Evolutionary conservation across 2,888 invertebrate species (phyloP).

Genomic region (Papilio elwesi): DNA sequence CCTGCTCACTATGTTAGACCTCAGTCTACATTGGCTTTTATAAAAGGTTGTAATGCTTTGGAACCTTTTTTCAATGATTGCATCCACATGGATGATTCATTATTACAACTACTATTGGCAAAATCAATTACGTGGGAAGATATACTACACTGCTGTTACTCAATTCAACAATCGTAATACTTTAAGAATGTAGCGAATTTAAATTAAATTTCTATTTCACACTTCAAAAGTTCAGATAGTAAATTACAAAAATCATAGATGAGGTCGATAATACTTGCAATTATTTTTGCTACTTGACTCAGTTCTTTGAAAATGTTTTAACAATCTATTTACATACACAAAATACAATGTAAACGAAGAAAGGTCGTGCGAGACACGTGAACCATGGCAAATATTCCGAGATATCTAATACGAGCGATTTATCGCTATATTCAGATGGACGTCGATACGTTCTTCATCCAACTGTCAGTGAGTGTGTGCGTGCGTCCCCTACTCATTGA

Average conservation of each 20-base stretch:
- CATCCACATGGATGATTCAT: slow-evolving; percentile 44
- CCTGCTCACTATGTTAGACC: neutral
- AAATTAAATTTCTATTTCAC: neutral
- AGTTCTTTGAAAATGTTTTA: neutral
- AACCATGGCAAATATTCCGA: neutral
- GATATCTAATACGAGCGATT: neutral
- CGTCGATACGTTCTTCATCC: neutral
- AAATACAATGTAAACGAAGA: neutral
- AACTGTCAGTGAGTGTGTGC: neutral
- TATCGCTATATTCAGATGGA: slow-evolving; percentile 13
- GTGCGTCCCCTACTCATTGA: slow-evolving; percentile 21
- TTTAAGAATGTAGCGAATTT: neutral
- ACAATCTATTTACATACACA: too few species aligned
- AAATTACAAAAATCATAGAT: too few species aligned
- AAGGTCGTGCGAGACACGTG: neutral
- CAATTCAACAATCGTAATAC: slow-evolving; percentile 12
- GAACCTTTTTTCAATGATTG: slow-evolving; percentile 46
- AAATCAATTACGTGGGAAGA: slow-evolving; percentile 43
- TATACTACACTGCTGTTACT: slow-evolving; percentile 12
- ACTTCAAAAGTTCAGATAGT: neutral
- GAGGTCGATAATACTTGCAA: too few species aligned
- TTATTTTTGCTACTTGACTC: neutral
- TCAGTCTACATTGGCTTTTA: neutral
- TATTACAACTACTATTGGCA: slow-evolving; percentile 43
- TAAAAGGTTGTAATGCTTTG: slow-evolving; percentile 1